phyloP scores from a whole-genome alignment of 2,797 vertebrate species.

The Echiichthys vipera region DNA sequence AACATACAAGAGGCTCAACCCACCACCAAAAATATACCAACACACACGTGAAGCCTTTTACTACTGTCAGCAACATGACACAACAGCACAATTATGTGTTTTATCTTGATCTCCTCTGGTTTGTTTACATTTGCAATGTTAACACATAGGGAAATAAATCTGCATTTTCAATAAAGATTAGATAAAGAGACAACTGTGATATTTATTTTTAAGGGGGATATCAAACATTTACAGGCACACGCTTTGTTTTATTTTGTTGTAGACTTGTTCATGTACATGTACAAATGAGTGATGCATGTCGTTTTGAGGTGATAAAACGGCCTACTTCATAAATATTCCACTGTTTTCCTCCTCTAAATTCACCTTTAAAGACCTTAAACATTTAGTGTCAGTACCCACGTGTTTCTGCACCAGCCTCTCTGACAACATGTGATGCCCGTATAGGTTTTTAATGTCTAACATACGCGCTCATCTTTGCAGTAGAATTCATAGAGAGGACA shows the following conservation, averaged over 20 bases:
- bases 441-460: slow-evolving; percentile 48
- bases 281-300: background rate
- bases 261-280: background rate
- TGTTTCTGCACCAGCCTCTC: slow-evolving; percentile 47
- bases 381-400: slow-evolving; percentile 24
- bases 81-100: background rate
- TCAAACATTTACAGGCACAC: background rate
- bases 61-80: background rate
- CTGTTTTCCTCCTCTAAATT: background rate
- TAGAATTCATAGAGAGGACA: slow-evolving; percentile 36
- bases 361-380: background rate
- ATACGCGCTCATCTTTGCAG: slow-evolving; percentile 38
- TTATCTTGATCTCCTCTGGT: background rate
- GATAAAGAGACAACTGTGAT: background rate
- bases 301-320: background rate
- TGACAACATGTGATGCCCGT: slow-evolving; percentile 56
- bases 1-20: no score
- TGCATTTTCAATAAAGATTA: background rate
- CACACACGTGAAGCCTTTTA: background rate
- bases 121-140: slow-evolving; percentile 23
- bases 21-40: no score
- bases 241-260: background rate
- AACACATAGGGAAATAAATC: background rate
- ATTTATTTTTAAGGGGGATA: background rate
- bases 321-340: background rate